phyloP scores from a whole-genome alignment of 2,888 invertebrate species.

The Melanostoma scalare region DNA sequence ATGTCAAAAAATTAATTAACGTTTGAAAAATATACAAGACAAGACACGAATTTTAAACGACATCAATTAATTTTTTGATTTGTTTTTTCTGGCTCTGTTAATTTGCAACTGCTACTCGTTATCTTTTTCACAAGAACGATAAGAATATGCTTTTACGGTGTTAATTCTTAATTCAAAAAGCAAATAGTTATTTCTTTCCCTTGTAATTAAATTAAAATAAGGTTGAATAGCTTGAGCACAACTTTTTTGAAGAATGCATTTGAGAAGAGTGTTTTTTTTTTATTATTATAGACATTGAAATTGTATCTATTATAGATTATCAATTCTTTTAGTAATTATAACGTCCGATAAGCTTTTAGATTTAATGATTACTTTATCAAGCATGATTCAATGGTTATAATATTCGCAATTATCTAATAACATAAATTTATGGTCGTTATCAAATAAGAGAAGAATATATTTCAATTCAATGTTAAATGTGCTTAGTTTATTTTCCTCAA shows the following conservation, averaged over 20 bases:
- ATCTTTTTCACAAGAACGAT: conserved; percentile 59
- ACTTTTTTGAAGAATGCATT: background rate
- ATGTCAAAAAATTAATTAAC: conserved; percentile 40
- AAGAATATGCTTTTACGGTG: conserved; percentile 36
- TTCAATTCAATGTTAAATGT: too few relatives aligned
- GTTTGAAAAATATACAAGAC: conserved; percentile 43
- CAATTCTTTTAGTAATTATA: too few relatives aligned
- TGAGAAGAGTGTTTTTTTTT: too few relatives aligned
- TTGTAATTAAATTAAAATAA: background rate
- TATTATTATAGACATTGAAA: too few relatives aligned
- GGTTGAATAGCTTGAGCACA: background rate
- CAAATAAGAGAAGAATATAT: too few relatives aligned
- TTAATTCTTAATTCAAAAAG: conserved; percentile 46
- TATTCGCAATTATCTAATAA: too few relatives aligned
- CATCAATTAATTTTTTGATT: conserved; percentile 40
- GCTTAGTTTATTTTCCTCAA: too few relatives aligned
- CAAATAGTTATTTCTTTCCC: conserved; percentile 51
- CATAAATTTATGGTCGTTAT: too few relatives aligned
- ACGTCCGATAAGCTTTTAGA: too few relatives aligned
- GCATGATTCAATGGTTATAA: too few relatives aligned
- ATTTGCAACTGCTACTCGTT: conserved; percentile 62
- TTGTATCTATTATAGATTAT: too few relatives aligned
- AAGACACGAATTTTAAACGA: conserved; percentile 46
- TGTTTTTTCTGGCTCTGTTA: conserved; percentile 49
- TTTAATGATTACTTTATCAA: too few relatives aligned